Conservation (phyloP, 2,113 vertebrate genomes). For the Nannobrachium achirus region DNA sequence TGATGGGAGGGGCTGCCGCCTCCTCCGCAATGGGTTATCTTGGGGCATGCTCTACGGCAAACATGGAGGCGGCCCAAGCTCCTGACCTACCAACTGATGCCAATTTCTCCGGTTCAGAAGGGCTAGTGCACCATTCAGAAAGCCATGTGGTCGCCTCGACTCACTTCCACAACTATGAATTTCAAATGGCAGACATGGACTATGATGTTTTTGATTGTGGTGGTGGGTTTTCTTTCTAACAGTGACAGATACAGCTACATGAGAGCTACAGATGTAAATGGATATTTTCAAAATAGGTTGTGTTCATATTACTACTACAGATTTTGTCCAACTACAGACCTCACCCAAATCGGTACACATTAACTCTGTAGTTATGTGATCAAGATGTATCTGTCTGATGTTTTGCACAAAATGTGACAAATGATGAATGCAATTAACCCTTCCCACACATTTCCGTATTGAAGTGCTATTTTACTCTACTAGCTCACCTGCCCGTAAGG, state of each 20-base stretch:
- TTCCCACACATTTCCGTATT: too few relatives aligned
- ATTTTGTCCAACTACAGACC: too few relatives aligned
- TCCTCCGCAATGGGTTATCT: conserved; percentile 82
- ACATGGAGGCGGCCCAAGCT: conserved; percentile 57
- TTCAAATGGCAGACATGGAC: conserved; percentile 80
- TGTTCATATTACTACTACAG: too few relatives aligned
- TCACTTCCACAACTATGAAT: conserved; percentile 80
- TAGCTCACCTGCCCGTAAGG: too few relatives aligned
- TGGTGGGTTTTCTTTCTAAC: conserved; percentile 81
- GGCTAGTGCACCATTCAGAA: conserved; percentile 62
- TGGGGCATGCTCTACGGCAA: conserved; percentile 67
- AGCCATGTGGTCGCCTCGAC: conserved; percentile 60
- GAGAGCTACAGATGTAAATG: neutral
- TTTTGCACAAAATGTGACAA: too few relatives aligned
- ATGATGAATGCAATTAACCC: too few relatives aligned
- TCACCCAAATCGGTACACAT: too few relatives aligned
- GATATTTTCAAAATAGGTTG: neutral
- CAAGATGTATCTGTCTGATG: too few relatives aligned
- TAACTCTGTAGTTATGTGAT: too few relatives aligned
- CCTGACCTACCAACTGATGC: conserved; percentile 64
- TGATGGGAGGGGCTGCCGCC: conserved; percentile 83
- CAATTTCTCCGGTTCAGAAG: conserved; percentile 74
- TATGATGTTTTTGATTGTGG: conserved; percentile 83
- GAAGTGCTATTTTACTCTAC: too few relatives aligned
- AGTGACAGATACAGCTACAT: too few relatives aligned